These are phyloP conservation scores for Siniperca undulata DNA, from an alignment of 2,797 vertebrate species.

Conservation along the genomic window DNA sequence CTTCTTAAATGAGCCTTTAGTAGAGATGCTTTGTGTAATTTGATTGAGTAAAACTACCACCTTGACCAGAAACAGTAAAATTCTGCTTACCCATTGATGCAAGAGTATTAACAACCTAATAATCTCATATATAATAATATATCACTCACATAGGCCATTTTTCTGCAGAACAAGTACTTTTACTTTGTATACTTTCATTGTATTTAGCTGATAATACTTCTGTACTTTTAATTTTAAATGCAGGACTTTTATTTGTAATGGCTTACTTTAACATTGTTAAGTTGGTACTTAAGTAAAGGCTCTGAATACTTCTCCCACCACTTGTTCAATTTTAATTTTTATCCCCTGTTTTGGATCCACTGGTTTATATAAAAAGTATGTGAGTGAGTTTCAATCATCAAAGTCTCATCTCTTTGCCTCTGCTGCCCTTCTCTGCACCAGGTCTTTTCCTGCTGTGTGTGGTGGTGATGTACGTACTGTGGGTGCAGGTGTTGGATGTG, in stretches of 20 bases:
- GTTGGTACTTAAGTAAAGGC: not conserved
- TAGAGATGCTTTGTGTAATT: too few species aligned
- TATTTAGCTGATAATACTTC: not conserved
- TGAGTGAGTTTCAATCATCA: not conserved
- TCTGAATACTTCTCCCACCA: not conserved
- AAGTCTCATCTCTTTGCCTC: not conserved
- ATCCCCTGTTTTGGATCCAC: not conserved
- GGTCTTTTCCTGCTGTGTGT: conserved; percentile 92
- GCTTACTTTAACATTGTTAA: not conserved
- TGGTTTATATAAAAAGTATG: not conserved
- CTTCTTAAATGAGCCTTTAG: too few species aligned
- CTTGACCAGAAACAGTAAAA: not conserved
- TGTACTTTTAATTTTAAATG: not conserved
- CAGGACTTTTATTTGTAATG: not conserved
- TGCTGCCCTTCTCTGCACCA: conserved; percentile 64
- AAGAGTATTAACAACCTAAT: not conserved
- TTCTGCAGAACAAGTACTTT: not conserved
- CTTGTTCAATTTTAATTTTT: not conserved
- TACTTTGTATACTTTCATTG: not conserved
- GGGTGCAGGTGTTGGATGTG: conserved; percentile 93
- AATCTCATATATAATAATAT: not conserved
- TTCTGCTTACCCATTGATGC: not conserved
- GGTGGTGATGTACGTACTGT: conserved; percentile 94
- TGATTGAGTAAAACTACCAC: too few species aligned
- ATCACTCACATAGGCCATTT: not conserved